phyloP scores from a whole-genome alignment of 2,888 invertebrate species.

The Ectemnius lituratus region DNA sequence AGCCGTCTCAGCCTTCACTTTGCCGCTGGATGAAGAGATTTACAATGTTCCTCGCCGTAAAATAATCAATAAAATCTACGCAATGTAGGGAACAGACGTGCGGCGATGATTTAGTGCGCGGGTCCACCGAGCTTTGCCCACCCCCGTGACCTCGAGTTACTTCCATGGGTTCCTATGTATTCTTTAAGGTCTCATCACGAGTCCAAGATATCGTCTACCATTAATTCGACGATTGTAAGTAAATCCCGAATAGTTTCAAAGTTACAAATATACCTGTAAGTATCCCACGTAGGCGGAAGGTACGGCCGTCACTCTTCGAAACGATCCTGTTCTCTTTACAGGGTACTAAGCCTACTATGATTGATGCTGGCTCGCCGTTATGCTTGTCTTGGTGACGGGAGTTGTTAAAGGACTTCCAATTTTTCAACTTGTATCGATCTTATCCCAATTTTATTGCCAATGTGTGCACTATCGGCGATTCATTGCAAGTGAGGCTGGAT shows the following conservation, averaged over 20 bases:
- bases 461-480: not conserved
- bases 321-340: slow-evolving; percentile 39
- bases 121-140: slow-evolving; percentile 34
- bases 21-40: slow-evolving; percentile 74
- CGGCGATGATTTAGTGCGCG: slow-evolving; percentile 73
- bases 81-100: slow-evolving; percentile 77
- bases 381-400: slow-evolving; percentile 28
- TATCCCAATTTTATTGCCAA: no score
- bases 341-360: slow-evolving; percentile 43
- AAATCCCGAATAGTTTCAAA: no score
- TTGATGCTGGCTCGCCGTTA: slow-evolving; percentile 36
- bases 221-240: no score
- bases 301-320: slow-evolving; percentile 38
- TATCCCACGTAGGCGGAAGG: slow-evolving; percentile 34
- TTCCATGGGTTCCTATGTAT: slow-evolving; percentile 9
- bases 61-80: slow-evolving; percentile 77
- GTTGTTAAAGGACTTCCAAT: slow-evolving; percentile 10
- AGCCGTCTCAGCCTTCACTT: slow-evolving; percentile 50
- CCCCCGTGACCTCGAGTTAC: slow-evolving; percentile 15
- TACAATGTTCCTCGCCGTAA: slow-evolving; percentile 76
- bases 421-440: no score
- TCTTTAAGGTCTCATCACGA: slow-evolving; percentile 46
- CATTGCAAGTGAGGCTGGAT: slow-evolving; percentile 15
- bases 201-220: not conserved
- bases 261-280: slow-evolving; percentile 12